Conservation (phyloP, 2,113 vertebrate species). For the Aplodontia rufa region DNA sequence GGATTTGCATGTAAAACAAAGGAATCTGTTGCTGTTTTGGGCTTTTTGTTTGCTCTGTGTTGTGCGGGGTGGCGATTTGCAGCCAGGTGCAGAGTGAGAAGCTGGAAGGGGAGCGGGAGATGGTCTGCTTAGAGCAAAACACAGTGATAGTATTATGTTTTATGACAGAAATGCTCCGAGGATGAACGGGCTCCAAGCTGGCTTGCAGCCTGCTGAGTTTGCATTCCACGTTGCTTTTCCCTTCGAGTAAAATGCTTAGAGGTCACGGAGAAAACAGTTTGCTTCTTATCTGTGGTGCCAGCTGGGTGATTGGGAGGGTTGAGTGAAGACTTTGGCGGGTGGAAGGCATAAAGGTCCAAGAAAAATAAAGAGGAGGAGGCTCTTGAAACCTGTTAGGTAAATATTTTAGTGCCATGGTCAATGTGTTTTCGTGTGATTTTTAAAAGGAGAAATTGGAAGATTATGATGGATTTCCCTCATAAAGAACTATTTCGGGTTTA, state of each 20-base stretch:
- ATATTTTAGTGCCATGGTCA: constrained; percentile 66
- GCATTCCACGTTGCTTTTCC: constrained; percentile 74
- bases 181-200: constrained; percentile 54
- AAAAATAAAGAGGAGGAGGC: constrained; percentile 48
- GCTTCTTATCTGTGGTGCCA: constrained; percentile 47
- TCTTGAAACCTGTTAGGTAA: constrained; percentile 72
- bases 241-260: constrained; percentile 78
- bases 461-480: constrained; percentile 51
- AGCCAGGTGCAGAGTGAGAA: constrained; percentile 73
- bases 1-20: constrained; percentile 85
- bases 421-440: constrained; percentile 56
- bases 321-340: constrained; percentile 65
- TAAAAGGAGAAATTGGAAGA: constrained; percentile 25
- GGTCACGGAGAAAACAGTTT: constrained; percentile 82
- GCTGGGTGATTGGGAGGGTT: constrained; percentile 49
- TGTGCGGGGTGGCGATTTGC: constrained; percentile 48
- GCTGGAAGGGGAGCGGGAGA: constrained; percentile 28
- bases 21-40: constrained; percentile 82
- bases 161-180: constrained; percentile 76
- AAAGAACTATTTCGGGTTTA: constrained; percentile 72
- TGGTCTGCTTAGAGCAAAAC: constrained; percentile 46
- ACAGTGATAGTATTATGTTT: constrained; percentile 34
- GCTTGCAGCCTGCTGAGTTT: constrained; percentile 71
- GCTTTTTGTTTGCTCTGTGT: constrained; percentile 59
- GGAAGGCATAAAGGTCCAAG: constrained; percentile 44